Percentiles rank a stretch among this genome's conserved stretches.
Conservation (phyloP, 2,113 vertebrate genomes). For the Platichthys stellatus region DNA sequence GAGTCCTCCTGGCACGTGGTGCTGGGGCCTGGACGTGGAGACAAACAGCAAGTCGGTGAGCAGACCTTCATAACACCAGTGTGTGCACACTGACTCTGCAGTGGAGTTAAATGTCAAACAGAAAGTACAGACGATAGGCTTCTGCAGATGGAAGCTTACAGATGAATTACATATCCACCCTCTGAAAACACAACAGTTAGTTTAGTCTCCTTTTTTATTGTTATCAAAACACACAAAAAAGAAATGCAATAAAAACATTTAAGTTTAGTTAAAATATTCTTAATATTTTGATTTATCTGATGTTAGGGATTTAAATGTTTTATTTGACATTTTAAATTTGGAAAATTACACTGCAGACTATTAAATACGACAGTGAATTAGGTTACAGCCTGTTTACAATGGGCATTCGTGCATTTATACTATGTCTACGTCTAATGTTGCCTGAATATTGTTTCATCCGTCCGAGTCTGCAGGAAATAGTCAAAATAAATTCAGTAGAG, state of each 20-base stretch:
- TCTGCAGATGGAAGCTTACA: conserved; percentile 29
- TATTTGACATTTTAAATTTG: no score
- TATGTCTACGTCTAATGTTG: background rate
- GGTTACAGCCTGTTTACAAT: no score
- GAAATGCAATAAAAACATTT: background rate
- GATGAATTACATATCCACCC: background rate
- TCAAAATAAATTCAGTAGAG: background rate
- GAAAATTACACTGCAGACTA: no score
- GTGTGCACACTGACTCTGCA: background rate
- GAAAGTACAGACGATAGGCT: conserved; percentile 22
- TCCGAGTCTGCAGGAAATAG: background rate
- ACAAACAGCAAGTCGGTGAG: conserved; percentile 41
- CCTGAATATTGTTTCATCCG: background rate
- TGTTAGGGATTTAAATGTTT: conserved; percentile 1
- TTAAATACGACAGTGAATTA: no score
- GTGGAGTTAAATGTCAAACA: conserved; percentile 39
- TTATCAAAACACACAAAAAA: background rate
- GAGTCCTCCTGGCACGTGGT: conserved; percentile 98
- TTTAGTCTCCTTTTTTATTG: background rate
- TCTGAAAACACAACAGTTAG: background rate
- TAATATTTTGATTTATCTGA: background rate
- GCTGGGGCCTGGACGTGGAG: conserved; percentile 87
- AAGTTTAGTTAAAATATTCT: background rate
- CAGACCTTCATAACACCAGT: conserved; percentile 2
- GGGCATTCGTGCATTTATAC: no score